Base-by-base conservation (phyloP, 2,113 vertebrate genomes). In the Aramus guarauna region DNA sequence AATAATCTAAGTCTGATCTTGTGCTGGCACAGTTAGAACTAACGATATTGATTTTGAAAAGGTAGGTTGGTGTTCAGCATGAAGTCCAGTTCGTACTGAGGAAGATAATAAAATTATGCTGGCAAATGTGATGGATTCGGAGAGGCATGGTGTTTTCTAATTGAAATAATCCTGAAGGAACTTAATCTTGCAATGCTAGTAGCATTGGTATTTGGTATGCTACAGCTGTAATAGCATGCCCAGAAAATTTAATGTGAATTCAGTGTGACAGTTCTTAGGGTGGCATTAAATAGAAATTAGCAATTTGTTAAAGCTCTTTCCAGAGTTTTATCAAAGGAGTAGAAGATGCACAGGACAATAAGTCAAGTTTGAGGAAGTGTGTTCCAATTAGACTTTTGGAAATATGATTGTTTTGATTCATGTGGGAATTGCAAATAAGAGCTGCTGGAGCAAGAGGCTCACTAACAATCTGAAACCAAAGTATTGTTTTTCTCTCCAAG, bases 281-380 rank as follows among this genome's bases (percentile, higher is more conserved):
- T 83, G 63, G 37, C 24, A 80, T 90, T 92, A 94, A 92, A 85
- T 41, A 88, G 63, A 82, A 92, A 93, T 88, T 71, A 94, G 19
- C 20, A 66, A 41, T 77, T 85, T 84, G 41, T 76, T 85, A 56
- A 88, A 66, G 24, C 24, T 55, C 23, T 80, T 94, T 63, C 30
- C 23, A 21, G 34, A 34, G 26, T 85, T 93, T 86, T 80, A 79
- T 92, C 59, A 85, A 43, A 85, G 26, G 37, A 74, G 24, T 50
- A 58, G 72, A 60, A 80, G 50, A 83, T 86, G 26, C 20, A n/a
- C 12, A 47, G 78, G 36, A 82, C 81, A 87, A 5, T 24, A 80
- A 92, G 24, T 76, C n/a, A 77, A 20, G 59, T 73, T 88, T 88
- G 67, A 79, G 75, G 34, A 71, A 37, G 13, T 12, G 12, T 74